These are phyloP conservation scores for Amphiprion percula DNA, from an alignment of 2,113 vertebrate genomes.

Conservation along the genomic window DNA sequence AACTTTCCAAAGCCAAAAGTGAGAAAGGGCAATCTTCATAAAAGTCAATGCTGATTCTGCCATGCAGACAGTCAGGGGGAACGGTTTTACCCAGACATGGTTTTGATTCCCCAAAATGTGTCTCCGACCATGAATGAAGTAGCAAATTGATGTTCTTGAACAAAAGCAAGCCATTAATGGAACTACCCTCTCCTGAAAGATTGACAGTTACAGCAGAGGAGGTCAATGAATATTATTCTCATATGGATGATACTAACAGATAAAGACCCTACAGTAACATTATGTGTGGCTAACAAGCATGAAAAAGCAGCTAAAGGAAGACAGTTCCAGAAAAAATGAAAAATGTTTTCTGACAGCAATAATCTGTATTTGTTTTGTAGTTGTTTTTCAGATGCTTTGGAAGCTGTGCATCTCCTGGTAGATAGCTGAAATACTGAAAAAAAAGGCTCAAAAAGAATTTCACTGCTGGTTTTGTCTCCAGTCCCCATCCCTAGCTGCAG, in stretches of 20 bases:
- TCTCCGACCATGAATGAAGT: conserved; percentile 28
- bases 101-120: conserved; percentile 32
- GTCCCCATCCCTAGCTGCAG: background rate
- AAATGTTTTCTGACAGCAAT: background rate
- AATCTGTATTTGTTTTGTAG: background rate
- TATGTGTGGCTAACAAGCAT: conserved; percentile 13
- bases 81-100: conserved; percentile 22
- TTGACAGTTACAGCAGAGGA: background rate
- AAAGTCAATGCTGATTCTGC: background rate
- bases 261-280: background rate
- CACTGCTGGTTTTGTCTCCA: background rate
- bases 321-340: background rate
- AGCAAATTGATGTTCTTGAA: conserved; percentile 47
- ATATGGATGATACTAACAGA: conserved; percentile 11
- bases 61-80: background rate
- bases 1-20: too few species aligned
- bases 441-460: background rate
- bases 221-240: conserved; percentile 25
- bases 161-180: conserved; percentile 52
- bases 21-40: background rate
- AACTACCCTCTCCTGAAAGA: conserved; percentile 34
- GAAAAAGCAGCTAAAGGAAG: background rate
- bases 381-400: background rate
- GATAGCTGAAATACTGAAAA: background rate
- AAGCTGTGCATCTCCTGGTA: background rate